phyloP scores from a whole-genome alignment of 2,888 invertebrate species.

The Phortica okadai region DNA sequence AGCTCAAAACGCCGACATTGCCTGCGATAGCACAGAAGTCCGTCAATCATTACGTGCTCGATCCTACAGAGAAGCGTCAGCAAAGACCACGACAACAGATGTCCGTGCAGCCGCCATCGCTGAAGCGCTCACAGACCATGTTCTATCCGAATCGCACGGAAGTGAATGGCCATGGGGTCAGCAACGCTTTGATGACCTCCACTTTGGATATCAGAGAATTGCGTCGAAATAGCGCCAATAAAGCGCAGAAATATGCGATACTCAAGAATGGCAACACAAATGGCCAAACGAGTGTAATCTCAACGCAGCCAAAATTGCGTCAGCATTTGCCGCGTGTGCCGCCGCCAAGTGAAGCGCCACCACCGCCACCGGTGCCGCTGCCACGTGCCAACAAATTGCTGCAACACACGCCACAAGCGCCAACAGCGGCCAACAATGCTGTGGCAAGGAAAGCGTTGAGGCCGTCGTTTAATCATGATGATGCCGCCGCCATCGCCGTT shows the following conservation, averaged over 20 bases:
- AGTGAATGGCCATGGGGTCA: constrained; percentile 13
- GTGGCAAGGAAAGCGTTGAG: neutral
- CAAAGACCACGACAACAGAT: constrained; percentile 72
- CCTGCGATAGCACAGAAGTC: neutral
- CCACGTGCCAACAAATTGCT: constrained; percentile 31
- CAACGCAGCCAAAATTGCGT: constrained; percentile 59
- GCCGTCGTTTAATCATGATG: neutral
- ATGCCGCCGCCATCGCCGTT: constrained; percentile 34
- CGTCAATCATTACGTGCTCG: constrained; percentile 70
- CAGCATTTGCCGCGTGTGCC: constrained; percentile 53
- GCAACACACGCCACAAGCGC: neutral
- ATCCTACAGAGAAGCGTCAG: constrained; percentile 67
- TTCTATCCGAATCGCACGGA: constrained; percentile 57
- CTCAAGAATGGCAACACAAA: constrained; percentile 45
- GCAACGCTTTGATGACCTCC: constrained; percentile 24
- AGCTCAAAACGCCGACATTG: neutral
- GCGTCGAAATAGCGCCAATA: constrained; percentile 47
- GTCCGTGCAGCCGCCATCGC: constrained; percentile 66
- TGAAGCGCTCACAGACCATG: constrained; percentile 75
- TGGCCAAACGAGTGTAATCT: constrained; percentile 58
- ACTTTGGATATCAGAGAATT: constrained; percentile 62
- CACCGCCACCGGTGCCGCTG: constrained; percentile 57
- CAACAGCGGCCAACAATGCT: neutral
- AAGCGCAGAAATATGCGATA: constrained; percentile 31
- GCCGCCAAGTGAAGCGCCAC: constrained; percentile 60